phyloP scores from a whole-genome alignment of 2,888 invertebrate species.

The Oxytorus armatus region DNA sequence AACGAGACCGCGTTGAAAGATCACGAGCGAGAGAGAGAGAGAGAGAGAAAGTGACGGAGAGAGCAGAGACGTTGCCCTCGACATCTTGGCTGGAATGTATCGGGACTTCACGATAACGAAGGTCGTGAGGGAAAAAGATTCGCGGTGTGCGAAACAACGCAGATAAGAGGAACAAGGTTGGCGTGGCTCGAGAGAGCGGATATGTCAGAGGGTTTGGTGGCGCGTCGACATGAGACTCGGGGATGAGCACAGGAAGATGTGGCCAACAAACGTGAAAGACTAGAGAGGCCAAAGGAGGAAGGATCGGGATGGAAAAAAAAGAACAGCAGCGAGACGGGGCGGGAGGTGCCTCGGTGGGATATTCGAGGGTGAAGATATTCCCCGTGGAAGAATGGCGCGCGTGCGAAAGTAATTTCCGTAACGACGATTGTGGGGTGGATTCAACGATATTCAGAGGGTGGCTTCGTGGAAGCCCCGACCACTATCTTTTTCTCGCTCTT shows the following conservation, averaged over 20 bases:
- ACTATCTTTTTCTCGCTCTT: background rate
- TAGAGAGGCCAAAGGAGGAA: background rate
- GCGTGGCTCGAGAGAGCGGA: constrained; percentile 1
- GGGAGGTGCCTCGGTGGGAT: constrained; percentile 25
- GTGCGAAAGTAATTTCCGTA: constrained; percentile 69
- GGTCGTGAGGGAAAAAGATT: constrained; percentile 48
- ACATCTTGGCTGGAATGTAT: constrained; percentile 57
- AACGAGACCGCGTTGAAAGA: constrained; percentile 22
- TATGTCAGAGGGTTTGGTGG: constrained; percentile 6
- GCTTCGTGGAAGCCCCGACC: constrained; percentile 5
- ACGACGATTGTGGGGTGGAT: constrained; percentile 66
- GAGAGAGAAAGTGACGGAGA: constrained; percentile 22
- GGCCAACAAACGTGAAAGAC: constrained; percentile 22
- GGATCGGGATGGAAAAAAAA: background rate
- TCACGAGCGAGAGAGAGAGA: constrained; percentile 13
- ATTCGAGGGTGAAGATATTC: constrained; percentile 62
- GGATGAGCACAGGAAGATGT: constrained; percentile 40
- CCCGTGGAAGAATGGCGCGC: constrained; percentile 62
- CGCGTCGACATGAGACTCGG: constrained; percentile 4
- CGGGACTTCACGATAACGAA: constrained; percentile 65
- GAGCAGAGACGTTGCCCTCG: constrained; percentile 36
- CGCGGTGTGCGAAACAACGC: constrained; percentile 55
- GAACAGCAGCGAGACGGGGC: background rate
- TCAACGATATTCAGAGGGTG: constrained; percentile 63
- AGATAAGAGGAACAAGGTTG: constrained; percentile 60